Base-by-base conservation (phyloP, 2,888 invertebrate genomes). In the Brachypterus glaber region DNA sequence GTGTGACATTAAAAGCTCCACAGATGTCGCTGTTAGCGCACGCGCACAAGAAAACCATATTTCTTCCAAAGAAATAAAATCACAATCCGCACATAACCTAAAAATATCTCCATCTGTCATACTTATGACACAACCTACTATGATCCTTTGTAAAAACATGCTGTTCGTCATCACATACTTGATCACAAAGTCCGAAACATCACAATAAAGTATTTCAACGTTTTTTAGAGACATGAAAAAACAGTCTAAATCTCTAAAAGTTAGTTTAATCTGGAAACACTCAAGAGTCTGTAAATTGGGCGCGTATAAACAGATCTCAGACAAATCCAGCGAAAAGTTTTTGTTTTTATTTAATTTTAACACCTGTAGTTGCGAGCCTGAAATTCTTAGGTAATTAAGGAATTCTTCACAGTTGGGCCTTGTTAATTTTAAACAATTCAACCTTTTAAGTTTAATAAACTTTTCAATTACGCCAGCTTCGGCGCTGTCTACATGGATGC, bases 1-100 rank as follows among this genome's bases (percentile, higher is more conserved):
- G 47, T 70, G 69, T 36, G 78, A 77, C 73, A 80, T 78, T 30
- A 82, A 62, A 8, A 79, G 59, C 64, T 81, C 77, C 30, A 81
- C 76, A 0, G 78, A 72, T 35, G 72, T 71, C 3, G 69, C 59
- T 0, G 80, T 77, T 17, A 82, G 63, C 33, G 74, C 73, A 5
- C 76, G 74, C 0, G 81, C 81, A 52, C 75, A 70, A 2, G 79
- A 78, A 48, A 82, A 77, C 78, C 80, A 79, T 39, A 82, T 65
- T 40, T 77, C 75, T 64, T 81, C 80, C 27, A 82, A 63, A 41
- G 70, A 62, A 18, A 70, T 65, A 52, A 82, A 77, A 48, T 76
- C 74, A 57, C 76, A 69, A 33, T 79, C 74, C 12, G 75, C 74
- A 46, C 80, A 70, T 57, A 82, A 70, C 54, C 80, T 77, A 64